Percentiles rank a stretch among this genome's conserved stretches.
These are phyloP conservation scores for Macrosiphum euphorbiae DNA, from an alignment of 2,888 invertebrate species.

Conservation along the genomic window DNA sequence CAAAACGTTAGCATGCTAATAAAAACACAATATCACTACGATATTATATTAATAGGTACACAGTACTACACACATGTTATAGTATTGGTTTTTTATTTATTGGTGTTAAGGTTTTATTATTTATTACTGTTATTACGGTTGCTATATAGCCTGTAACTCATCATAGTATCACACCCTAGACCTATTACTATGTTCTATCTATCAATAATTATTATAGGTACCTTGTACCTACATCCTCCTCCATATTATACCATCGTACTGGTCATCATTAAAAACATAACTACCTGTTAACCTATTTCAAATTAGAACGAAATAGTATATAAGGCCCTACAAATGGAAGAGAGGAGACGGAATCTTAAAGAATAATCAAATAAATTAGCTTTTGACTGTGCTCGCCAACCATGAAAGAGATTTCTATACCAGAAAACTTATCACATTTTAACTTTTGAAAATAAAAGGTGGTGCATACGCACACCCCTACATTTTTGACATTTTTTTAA, in stretches of 20 bases:
- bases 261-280: not conserved
- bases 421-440: not conserved
- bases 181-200: not conserved
- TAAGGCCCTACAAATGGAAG: not conserved
- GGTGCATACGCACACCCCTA: too few species aligned
- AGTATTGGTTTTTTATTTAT: not conserved
- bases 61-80: too few species aligned
- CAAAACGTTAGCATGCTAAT: not conserved
- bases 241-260: not conserved
- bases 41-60: not conserved
- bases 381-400: not conserved
- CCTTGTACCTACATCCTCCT: not conserved
- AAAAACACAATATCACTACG: not conserved
- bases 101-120: not conserved
- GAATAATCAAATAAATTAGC: not conserved
- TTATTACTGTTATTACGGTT: not conserved
- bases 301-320: not conserved
- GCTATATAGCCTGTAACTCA: not conserved
- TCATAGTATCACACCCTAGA: not conserved
- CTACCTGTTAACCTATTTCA: not conserved
- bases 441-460: not conserved
- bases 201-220: not conserved
- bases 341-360: not conserved
- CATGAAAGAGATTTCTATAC: not conserved
- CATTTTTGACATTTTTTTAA: not conserved